phyloP scores from a whole-genome alignment of 2,888 invertebrate genomes.

The Heteromyza rotundicornis region DNA sequence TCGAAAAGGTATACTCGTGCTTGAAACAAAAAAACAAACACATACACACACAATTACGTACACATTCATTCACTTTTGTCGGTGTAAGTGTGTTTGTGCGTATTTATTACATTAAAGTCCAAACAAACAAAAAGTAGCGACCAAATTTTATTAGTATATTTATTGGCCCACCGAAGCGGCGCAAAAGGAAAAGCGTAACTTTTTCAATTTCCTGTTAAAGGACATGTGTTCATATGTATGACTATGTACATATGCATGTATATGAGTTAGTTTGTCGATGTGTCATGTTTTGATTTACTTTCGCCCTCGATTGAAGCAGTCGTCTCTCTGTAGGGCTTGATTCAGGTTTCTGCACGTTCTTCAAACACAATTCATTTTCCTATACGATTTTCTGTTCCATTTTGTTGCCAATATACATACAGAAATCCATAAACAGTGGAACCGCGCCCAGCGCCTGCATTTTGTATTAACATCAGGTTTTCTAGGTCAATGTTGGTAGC shows the following conservation, averaged over 20 bases:
- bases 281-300: too few relatives aligned
- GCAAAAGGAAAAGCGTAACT: background rate
- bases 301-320: too few relatives aligned
- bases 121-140: background rate
- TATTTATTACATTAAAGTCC: background rate
- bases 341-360: too few relatives aligned
- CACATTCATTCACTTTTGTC: too few relatives aligned
- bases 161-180: background rate
- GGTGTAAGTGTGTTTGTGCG: background rate
- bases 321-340: too few relatives aligned
- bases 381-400: too few relatives aligned
- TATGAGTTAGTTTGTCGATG: background rate
- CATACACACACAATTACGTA: too few relatives aligned
- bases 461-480: background rate
- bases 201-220: constrained; percentile 4
- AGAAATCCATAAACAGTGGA: too few relatives aligned
- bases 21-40: too few relatives aligned
- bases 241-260: background rate
- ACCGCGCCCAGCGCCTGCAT: background rate
- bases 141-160: background rate
- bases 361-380: too few relatives aligned
- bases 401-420: too few relatives aligned
- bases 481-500: constrained; percentile 3
- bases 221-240: background rate
- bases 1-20: too few relatives aligned